Conservation (phyloP, 2,113 vertebrate genomes). For the Ailurus styani region DNA sequence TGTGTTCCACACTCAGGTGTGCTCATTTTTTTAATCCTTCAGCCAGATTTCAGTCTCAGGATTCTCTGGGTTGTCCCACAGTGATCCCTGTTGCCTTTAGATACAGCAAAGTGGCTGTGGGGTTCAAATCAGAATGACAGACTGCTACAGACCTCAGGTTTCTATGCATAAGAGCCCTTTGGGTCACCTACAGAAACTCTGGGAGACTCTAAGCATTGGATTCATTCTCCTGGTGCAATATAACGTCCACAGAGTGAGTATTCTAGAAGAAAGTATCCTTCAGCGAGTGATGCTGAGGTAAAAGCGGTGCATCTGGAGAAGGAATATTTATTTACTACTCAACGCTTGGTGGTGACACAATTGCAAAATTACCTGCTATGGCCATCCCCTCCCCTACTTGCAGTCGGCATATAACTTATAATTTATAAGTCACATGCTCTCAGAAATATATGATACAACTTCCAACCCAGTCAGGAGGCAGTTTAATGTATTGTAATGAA, state of each 20-base stretch:
- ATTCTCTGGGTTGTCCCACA: neutral
- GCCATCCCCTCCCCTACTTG: neutral
- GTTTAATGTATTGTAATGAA: neutral
- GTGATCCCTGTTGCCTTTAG: neutral
- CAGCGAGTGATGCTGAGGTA: neutral
- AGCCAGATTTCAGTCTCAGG: neutral
- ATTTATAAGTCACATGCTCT: neutral
- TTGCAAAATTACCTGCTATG: neutral
- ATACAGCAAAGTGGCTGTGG: neutral
- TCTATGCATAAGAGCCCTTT: neutral
- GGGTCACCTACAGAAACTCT: neutral
- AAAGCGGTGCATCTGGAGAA: neutral
- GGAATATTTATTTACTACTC: neutral
- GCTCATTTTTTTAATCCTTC: neutral
- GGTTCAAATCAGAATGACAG: neutral
- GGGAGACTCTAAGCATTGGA: neutral
- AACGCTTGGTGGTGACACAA: neutral
- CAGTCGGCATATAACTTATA: neutral
- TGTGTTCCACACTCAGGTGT: neutral
- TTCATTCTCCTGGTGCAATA: neutral
- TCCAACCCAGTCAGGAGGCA: neutral
- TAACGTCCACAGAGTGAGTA: neutral
- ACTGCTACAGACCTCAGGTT: neutral
- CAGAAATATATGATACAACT: neutral
- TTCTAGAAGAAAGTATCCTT: neutral